A percentile compares a stretch with the other conserved stretches of the same genome.
Evolutionary conservation across 1,140 invertebrate genomes (phyloP).

Genomic region (Drosophila mojavensis): DNA sequence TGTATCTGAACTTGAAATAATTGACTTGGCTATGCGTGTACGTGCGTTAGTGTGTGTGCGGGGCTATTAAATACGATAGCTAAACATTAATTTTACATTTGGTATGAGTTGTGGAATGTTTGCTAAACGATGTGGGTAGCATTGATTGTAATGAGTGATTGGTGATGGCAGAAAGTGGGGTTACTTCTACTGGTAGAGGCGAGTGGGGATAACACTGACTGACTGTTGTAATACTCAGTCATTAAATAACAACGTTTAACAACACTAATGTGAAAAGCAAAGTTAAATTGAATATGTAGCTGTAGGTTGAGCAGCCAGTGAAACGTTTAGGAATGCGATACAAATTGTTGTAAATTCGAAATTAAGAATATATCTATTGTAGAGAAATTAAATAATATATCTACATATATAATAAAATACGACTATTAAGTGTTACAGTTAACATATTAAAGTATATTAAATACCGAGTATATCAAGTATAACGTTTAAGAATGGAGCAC

Average conservation of each 20-base stretch:
- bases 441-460: too few species aligned
- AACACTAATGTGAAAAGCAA: neutral
- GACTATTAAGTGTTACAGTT: too few species aligned
- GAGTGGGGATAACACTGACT: neutral
- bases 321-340: neutral
- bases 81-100: slow-evolving; percentile 36
- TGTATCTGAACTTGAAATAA: slow-evolving; percentile 38
- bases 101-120: slow-evolving; percentile 1
- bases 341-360: neutral
- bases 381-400: neutral
- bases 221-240: too few species aligned
- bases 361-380: neutral
- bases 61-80: slow-evolving; percentile 17
- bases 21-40: neutral
- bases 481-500: neutral
- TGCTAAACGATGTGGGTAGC: slow-evolving; percentile 7
- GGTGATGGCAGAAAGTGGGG: neutral
- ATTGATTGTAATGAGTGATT: slow-evolving; percentile 24
- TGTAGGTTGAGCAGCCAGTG: too few species aligned
- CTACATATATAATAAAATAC: neutral
- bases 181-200: neutral
- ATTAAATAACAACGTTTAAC: too few species aligned
- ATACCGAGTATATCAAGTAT: neutral
- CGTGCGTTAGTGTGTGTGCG: neutral
- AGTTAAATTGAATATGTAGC: neutral